A percentile compares a stretch with the other conserved stretches of the same genome.
Conservation (phyloP, 2,888 invertebrate species). For the Callosobruchus maculatus region DNA sequence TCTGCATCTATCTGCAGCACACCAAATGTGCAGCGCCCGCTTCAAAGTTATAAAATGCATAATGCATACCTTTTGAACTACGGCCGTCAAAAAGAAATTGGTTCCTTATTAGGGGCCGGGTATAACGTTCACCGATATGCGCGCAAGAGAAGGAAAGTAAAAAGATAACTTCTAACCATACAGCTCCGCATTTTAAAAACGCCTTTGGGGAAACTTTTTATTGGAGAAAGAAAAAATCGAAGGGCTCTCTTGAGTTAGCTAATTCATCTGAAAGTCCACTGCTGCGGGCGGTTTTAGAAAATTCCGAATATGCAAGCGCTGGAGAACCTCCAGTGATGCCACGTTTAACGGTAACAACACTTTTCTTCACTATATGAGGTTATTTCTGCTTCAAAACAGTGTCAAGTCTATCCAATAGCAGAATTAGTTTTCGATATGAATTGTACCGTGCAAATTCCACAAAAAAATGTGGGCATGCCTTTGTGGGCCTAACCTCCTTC, state of each 20-base stretch:
- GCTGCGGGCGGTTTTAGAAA: not conserved
- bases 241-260: not conserved
- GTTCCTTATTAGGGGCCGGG: not conserved
- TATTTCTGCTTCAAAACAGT: too few relatives aligned
- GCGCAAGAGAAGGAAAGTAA: not conserved
- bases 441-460: too few relatives aligned
- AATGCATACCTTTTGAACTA: not conserved
- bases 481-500: too few relatives aligned
- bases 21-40: not conserved
- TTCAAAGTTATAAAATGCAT: not conserved
- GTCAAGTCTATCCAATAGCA: too few relatives aligned
- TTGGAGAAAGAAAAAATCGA: not conserved
- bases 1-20: not conserved
- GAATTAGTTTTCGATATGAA: too few relatives aligned
- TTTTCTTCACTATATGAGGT: too few relatives aligned
- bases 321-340: not conserved
- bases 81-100: not conserved
- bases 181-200: not conserved
- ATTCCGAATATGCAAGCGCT: not conserved
- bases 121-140: not conserved
- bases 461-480: too few relatives aligned
- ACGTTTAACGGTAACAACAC: not conserved
- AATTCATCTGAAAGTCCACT: not conserved
- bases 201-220: not conserved
- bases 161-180: not conserved